Evolutionary conservation across 1,140 invertebrate species (phyloP), one percentile per base, ranked within the genome.

Genomic region (Achatina immaculata): DNA sequence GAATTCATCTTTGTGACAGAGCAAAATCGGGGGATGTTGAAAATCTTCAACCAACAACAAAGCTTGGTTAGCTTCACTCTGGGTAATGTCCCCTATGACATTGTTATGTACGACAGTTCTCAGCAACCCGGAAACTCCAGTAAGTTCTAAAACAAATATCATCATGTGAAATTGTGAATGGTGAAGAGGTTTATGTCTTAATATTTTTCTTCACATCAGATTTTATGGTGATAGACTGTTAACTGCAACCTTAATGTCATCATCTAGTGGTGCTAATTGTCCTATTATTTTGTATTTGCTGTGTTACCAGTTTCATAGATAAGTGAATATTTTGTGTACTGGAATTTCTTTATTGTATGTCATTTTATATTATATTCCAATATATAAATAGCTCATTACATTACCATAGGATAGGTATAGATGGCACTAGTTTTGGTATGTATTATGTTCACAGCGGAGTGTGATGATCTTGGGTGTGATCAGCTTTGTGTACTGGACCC

Each of bases 1-100:
- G 81, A 84, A 62, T 86, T 76, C 51, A 28, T 89, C 2, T 89
- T 89, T 79, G 81, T 86, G n/a, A 88, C 88, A 28, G 88, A 88
- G 45, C 84, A 85, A 78, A 81, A 45, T 19, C 76, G 85, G 62
- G 83, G 83, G 3, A 81, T 84, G 48, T 66, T 89, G 51, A 82
- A 84, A 66, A 83, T 89, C 28, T 84, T 83, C 74, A 83, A 69
- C 34, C 36, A 58, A 6, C 7, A 80, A 42, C 4, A 51, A 14
- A 45, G 77, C 40, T 66, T 84, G 7, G 83, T 86, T 7, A 86
- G 82, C 43, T 89, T 86, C 71, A 83, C 83, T 24, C 77, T 89
- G 42, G 68, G 83, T 24, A 82, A 85, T 55, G 77, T 81, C 4
- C 88, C 88, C 14, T 86, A 82, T 68, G 86, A 83, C 31, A 85